phyloP scores from a whole-genome alignment of 2,888 invertebrate species.

The Protophormia terraenovae region DNA sequence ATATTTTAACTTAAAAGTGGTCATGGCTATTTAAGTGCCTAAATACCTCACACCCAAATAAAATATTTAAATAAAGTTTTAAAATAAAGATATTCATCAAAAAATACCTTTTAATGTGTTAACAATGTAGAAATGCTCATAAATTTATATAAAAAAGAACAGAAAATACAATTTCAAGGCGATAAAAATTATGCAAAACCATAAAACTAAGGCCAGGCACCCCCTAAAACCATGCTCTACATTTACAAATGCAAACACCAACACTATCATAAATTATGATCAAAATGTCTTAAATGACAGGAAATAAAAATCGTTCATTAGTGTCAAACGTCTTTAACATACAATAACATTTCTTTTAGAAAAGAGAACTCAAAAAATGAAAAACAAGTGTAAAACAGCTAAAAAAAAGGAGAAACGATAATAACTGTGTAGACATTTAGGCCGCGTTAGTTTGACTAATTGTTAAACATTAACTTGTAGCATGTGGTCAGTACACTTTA shows the following conservation, averaged over 20 bases:
- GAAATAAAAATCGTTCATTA: conserved; percentile 66
- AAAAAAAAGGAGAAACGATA: conserved; percentile 6
- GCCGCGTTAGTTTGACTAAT: conserved; percentile 66
- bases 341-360: conserved; percentile 14
- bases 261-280: conserved; percentile 61
- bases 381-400: conserved; percentile 32
- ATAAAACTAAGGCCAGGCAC: conserved; percentile 12
- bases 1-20: conserved; percentile 24
- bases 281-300: conserved; percentile 64
- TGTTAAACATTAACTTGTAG: conserved; percentile 67
- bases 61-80: conserved; percentile 57
- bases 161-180: conserved; percentile 27
- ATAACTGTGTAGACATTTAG: conserved; percentile 48
- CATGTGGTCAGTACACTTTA: conserved; percentile 48
- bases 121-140: conserved; percentile 31
- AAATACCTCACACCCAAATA: conserved; percentile 59
- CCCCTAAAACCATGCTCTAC: conserved; percentile 45
- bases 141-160: neutral
- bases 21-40: conserved; percentile 64
- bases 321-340: conserved; percentile 64
- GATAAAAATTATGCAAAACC: conserved; percentile 63
- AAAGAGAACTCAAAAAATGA: too few relatives aligned
- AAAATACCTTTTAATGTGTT: conserved; percentile 36
- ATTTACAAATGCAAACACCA: neutral
- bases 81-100: conserved; percentile 53